Evolutionary conservation across 2,888 invertebrate species (phyloP).

Genomic region (Morpho achilles): DNA sequence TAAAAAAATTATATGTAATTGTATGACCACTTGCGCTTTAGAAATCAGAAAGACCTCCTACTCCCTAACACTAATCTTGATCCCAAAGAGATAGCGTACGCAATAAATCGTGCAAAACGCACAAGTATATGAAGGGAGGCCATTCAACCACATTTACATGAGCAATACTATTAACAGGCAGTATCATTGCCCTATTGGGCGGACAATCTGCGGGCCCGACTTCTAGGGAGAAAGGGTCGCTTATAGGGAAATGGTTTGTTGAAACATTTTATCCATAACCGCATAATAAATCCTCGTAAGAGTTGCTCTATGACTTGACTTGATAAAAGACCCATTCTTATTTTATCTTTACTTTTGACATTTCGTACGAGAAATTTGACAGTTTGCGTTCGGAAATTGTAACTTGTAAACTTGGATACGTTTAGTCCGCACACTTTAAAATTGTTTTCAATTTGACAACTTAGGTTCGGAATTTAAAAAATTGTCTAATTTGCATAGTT

Average conservation of each 20-base stretch:
- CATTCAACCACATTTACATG: constrained; percentile 14
- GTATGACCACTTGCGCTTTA: background rate
- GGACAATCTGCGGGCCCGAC: constrained; percentile 15
- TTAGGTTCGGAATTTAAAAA: too few species aligned
- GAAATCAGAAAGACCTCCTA: constrained; percentile 1
- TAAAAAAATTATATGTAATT: too few species aligned
- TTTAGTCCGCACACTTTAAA: too few species aligned
- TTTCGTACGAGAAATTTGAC: background rate
- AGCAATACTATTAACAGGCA: constrained; percentile 12
- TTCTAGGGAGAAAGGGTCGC: constrained; percentile 11
- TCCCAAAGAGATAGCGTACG: constrained; percentile 5
- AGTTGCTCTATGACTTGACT: background rate
- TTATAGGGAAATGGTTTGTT: constrained; percentile 10
- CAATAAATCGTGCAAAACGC: constrained; percentile 18
- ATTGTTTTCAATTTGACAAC: too few species aligned
- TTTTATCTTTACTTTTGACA: too few species aligned
- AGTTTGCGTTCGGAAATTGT: background rate
- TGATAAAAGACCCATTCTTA: constrained; percentile 9
- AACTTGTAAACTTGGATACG: too few species aligned
- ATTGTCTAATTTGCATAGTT: too few species aligned
- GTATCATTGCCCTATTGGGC: constrained; percentile 17
- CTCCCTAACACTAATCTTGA: constrained; percentile 6
- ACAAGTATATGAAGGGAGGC: constrained; percentile 17
- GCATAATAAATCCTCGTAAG: background rate
- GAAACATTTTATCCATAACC: background rate